Percentiles rank a stretch among this genome's conserved stretches.
Evolutionary conservation across 1,140 invertebrate genomes (phyloP).

Genomic region (Atta texana): DNA sequence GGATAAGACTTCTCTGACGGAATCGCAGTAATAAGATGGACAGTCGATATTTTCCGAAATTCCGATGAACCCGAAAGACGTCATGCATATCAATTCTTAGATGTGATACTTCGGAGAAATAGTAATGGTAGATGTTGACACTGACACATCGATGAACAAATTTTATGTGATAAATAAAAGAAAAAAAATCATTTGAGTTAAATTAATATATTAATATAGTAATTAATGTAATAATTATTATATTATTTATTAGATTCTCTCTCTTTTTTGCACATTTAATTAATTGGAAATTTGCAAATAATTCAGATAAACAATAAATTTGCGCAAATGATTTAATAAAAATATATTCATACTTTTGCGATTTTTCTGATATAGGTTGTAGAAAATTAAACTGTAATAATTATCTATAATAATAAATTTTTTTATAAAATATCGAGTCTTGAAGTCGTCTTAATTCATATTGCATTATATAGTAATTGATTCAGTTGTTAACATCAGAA

Average conservation of each 20-base stretch:
- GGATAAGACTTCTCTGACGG: slow-evolving; percentile 55
- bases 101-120: background rate
- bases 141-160: background rate
- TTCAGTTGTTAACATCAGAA: slow-evolving; percentile 61
- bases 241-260: background rate
- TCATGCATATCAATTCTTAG: background rate
- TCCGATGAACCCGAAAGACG: background rate
- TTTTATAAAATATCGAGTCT: background rate
- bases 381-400: background rate
- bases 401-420: slow-evolving; percentile 23
- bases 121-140: background rate
- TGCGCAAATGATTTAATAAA: background rate
- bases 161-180: background rate
- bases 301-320: background rate
- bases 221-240: background rate
- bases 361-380: background rate
- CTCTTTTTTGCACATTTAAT: background rate
- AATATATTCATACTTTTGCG: background rate
- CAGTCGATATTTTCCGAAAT: slow-evolving; percentile 27
- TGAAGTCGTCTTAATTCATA: slow-evolving; percentile 49
- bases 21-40: slow-evolving; percentile 54
- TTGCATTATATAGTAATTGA: slow-evolving; percentile 59
- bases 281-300: background rate
- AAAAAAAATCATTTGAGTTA: background rate
- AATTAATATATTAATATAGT: background rate